Evolutionary conservation across 2,113 vertebrate genomes (phyloP), one percentile per base, ranked within the genome.

Genomic region (Phylloscopus trochilus): DNA sequence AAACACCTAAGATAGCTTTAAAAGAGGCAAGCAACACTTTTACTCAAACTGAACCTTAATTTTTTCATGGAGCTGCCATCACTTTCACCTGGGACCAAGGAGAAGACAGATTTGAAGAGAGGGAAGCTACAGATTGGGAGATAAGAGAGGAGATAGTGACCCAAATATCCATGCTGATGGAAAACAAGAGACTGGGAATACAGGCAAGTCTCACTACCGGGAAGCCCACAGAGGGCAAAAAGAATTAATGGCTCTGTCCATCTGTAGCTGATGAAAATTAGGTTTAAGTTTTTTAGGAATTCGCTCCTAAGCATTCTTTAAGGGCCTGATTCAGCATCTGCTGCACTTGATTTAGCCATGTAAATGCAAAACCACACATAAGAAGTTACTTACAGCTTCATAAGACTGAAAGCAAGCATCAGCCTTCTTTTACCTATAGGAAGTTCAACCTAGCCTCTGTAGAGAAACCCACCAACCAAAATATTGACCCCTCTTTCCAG

Each of bases 361-460:
- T 30, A 76, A 92, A 59, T 47, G 53, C 30, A 80, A 59, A 83
- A 83, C 22, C 46, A 62, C 39, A 51, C 10, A 49, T 3, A 90
- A 73, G 10, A 60, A 79, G 24, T 52, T 66, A 75, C 8, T 63
- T 30, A 33, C 0, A 0, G 19, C 20, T 87, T 90, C 1, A 0
- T 33, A 46, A 52, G 41, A 46, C 14, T 69, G n/a, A 80, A 93
- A 76, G 49, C 68, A 79, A 88, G 31, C 51, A 83, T 37, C 49
- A 49, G 15, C 22, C 9, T 66, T 52, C 53, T 74, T 88, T 44
- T n/a, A 68, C 31, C 15, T 17, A 7, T 0, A 60, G 1, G 6
- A 83, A 88, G 11, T 62, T 64, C 31, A 26, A 69, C 13, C 22
- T 31, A 58, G n/a, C 18, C 58, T 56, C 66, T 12, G 24, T 69